Percentiles rank a stretch among this genome's conserved stretches.
Evolutionary conservation across 2,888 invertebrate species (phyloP).

Genomic region (Nemoura dubitans): DNA sequence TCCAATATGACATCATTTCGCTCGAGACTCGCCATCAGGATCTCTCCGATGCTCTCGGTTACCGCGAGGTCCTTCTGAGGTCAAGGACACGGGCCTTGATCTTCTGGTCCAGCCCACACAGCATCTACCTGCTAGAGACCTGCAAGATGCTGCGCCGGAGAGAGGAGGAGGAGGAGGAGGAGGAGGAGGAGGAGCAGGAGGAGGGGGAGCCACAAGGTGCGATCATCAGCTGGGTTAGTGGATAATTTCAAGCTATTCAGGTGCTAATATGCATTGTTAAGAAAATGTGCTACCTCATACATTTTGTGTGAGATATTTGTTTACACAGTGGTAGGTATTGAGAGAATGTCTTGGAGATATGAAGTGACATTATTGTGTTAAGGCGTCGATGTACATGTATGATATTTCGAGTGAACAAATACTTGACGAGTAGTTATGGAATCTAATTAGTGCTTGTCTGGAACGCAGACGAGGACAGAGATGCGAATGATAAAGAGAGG

Average conservation of each 20-base stretch:
- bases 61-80: constrained; percentile 22
- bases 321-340: background rate
- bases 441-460: background rate
- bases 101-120: constrained; percentile 16
- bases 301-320: background rate
- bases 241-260: constrained; percentile 30
- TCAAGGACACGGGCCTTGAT: constrained; percentile 35
- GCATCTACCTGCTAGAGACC: constrained; percentile 18
- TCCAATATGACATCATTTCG: constrained; percentile 23
- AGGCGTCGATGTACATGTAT: background rate
- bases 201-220: background rate
- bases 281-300: constrained; percentile 36
- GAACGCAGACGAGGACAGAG: background rate
- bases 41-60: constrained; percentile 17
- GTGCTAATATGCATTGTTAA: constrained; percentile 31
- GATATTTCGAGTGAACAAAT: constrained; percentile 4
- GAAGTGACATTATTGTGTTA: background rate
- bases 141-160: background rate
- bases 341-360: background rate
- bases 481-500: background rate
- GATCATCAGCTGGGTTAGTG: constrained; percentile 9
- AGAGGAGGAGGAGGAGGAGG: background rate
- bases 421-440: background rate
- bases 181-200: background rate
- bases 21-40: background rate